A percentile compares a stretch with the other conserved stretches of the same genome.
These are phyloP conservation scores for Mesodorylaimus sp. DNA, from an alignment of 2,888 invertebrate species.

Conservation along the genomic window DNA sequence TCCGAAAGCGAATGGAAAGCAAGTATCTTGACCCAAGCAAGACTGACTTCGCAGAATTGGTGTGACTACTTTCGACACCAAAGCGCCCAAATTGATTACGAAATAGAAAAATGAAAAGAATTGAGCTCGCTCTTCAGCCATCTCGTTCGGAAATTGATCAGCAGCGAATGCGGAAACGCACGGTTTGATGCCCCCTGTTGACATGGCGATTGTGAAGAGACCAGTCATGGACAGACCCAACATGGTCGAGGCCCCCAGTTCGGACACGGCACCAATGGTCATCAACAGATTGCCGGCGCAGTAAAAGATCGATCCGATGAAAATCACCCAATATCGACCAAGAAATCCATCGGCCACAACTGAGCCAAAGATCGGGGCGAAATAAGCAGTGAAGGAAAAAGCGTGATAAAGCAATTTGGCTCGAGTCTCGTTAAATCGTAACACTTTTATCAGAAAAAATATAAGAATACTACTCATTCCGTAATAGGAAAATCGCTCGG, in stretches of 20 bases:
- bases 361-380: constrained; percentile 73
- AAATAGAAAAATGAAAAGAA: constrained; percentile 92
- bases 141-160: background rate
- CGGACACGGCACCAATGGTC: constrained; percentile 33
- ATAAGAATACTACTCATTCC: constrained; percentile 27
- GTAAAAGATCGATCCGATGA: constrained; percentile 44
- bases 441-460: constrained; percentile 13
- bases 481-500: constrained; percentile 44
- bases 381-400: constrained; percentile 73
- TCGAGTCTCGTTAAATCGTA: constrained; percentile 40
- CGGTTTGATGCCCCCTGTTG: constrained; percentile 90
- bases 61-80: constrained; percentile 25
- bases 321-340: constrained; percentile 46
- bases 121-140: constrained; percentile 44
- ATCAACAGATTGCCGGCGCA: constrained; percentile 33
- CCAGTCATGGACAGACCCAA: constrained; percentile 41
- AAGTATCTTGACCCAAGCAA: constrained; percentile 25
- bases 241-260: too few relatives aligned
- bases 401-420: constrained; percentile 73
- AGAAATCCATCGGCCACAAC: constrained; percentile 78
- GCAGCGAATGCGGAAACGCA: constrained; percentile 70
- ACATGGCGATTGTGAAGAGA: constrained; percentile 56
- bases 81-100: constrained; percentile 61
- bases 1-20: constrained; percentile 29
- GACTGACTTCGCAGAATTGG: constrained; percentile 21